Percentiles rank a stretch among this genome's conserved stretches.
phyloP scores from a whole-genome alignment of 2,888 invertebrate species.

The Frankliniella fusca region DNA sequence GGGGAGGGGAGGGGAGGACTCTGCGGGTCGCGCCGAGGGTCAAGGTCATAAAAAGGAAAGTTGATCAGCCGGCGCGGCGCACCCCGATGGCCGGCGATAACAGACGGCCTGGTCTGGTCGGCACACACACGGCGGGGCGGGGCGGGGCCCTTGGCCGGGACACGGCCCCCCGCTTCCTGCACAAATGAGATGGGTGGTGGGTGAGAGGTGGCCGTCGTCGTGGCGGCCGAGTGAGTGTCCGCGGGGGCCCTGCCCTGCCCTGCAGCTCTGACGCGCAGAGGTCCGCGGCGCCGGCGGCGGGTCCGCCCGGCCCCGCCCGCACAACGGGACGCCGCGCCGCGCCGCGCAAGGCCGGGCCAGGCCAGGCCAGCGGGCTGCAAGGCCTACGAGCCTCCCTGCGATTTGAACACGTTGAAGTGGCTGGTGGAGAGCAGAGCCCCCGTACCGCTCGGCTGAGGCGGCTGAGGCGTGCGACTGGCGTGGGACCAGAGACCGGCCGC shows the following conservation, averaged over 20 bases:
- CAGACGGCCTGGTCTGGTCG: not conserved
- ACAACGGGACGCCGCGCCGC: not conserved
- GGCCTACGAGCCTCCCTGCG: not conserved
- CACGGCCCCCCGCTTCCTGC: no score
- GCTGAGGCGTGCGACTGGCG: not conserved
- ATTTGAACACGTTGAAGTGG: not conserved
- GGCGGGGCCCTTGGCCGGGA: no score
- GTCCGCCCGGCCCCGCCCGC: not conserved
- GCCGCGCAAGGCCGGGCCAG: no score
- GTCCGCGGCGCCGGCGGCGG: not conserved
- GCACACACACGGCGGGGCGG: no score
- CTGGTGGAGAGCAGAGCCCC: not conserved
- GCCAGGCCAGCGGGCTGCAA: not conserved
- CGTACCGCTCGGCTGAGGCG: not conserved
- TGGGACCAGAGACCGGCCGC: not conserved
- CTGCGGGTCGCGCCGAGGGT: not conserved
- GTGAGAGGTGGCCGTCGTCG: no score
- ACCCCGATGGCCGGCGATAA: not conserved
- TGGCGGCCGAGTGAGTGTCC: no score
- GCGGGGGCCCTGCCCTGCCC: not conserved
- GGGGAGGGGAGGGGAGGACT: no score
- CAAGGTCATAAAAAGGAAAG: slow-evolving; percentile 6
- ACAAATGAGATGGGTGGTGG: no score
- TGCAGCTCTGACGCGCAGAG: no score
- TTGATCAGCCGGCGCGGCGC: not conserved